These are phyloP conservation scores for Ceyx cyanopectus DNA, from an alignment of 2,113 vertebrate genomes.

Conservation along the genomic window DNA sequence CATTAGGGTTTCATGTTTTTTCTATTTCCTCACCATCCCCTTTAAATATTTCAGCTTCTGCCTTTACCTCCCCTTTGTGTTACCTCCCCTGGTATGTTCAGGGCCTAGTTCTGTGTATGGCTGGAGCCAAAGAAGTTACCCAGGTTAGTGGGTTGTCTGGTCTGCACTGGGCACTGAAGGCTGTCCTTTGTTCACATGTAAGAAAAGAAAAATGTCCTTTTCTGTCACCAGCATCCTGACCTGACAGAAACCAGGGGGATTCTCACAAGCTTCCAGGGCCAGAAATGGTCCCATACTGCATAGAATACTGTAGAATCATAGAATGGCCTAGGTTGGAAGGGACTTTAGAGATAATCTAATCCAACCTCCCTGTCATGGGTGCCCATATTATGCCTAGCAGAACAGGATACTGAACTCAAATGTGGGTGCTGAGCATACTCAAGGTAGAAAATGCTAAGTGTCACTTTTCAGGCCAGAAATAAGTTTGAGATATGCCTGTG, in stretches of 20 bases:
- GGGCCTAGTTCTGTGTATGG: not conserved
- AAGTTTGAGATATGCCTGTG: accelerated
- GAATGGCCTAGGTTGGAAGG: too few species aligned
- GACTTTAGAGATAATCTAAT: too few species aligned
- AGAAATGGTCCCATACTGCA: not conserved
- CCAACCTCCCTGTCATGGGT: not conserved
- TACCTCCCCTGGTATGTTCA: not conserved
- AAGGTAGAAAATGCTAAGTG: not conserved
- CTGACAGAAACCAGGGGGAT: not conserved
- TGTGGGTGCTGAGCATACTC: not conserved
- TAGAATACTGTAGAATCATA: too few species aligned
- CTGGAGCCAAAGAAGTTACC: not conserved
- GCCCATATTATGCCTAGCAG: not conserved
- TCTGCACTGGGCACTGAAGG: not conserved
- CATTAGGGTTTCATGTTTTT: not conserved
- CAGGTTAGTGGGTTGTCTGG: not conserved
- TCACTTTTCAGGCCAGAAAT: not conserved
- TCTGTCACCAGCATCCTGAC: not conserved
- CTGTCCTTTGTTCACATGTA: not conserved
- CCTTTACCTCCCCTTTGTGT: not conserved
- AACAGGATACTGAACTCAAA: not conserved
- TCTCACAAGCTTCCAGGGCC: not conserved
- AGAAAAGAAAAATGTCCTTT: not conserved
- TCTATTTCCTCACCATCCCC: not conserved
- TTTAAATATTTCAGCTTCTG: not conserved